Evolutionary conservation across 1,140 invertebrate genomes (phyloP), one percentile per base, ranked within the genome.

Genomic region (Xylocopa sonorina): DNA sequence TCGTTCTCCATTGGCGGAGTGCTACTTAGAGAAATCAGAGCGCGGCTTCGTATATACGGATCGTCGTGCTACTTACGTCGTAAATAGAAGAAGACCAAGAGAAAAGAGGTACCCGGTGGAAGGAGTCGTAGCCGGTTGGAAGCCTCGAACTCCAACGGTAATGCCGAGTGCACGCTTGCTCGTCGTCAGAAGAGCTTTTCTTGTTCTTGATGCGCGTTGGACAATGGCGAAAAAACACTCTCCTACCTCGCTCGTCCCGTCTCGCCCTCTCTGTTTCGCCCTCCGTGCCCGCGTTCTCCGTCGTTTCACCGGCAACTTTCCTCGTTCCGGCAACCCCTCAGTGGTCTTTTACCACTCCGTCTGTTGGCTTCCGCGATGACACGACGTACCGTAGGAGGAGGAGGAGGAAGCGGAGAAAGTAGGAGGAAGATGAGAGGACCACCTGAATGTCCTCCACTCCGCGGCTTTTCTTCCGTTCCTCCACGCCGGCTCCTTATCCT

Each of bases 21-120:
- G 86, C 89, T 90, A 91, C 90, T 91, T 91, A 88, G 63, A 90
- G 86, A 90, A 90, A 91, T 91, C 90, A 90, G 84, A 86, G 81
- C 81, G 75, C 72, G 71, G 82, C 77, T 71, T 89, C 87, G 83
- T 83, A 76, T 83, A 76, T 79, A 74, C 76, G 76, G 81, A 76
- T 77, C 74, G 51, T 69, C 74, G 82, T 81, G 82, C 85, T 85
- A 88, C 89, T 89, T 89, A 88, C 79, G 62, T 83, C 78, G 73
- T 88, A 84, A 82, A 87, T 77, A 78, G 78, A 86, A 78, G 86
- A 85, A 67, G 75, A 80, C 76, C 27, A 78, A 55, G 81, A 83
- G 75, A 79, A 78, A 86, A 86, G 82, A 84, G 80, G 79, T 68
- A 74, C 73, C 46, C 38, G 68, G 73, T 67, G 78, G 74, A 78